Evolutionary conservation across 1,140 invertebrate genomes (phyloP).

Genomic region (Anoplophora glabripennis): DNA sequence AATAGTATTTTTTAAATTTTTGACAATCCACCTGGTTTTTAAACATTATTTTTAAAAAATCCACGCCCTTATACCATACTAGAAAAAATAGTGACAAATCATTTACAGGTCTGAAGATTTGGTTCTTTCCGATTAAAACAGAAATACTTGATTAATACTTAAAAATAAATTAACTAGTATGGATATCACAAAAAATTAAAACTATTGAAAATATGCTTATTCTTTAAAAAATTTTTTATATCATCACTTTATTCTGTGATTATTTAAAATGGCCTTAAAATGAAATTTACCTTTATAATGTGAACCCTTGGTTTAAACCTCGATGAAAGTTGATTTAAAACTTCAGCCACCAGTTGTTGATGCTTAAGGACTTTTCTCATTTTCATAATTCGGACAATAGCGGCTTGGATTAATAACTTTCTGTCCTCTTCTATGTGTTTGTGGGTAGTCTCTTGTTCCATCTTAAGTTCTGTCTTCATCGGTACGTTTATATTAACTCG

Average conservation of each 20-base stretch:
- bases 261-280: neutral
- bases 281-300: slow-evolving; percentile 81
- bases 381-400: slow-evolving; percentile 99
- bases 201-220: too few species aligned
- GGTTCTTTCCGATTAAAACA: too few species aligned
- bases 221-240: neutral
- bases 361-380: slow-evolving; percentile 95
- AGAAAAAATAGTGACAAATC: too few species aligned
- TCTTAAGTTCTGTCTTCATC: slow-evolving; percentile 94
- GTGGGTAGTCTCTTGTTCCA: slow-evolving; percentile 96
- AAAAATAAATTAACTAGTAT: too few species aligned
- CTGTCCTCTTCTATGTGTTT: slow-evolving; percentile 99
- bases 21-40: too few species aligned
- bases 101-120: too few species aligned
- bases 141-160: too few species aligned
- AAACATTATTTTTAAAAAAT: too few species aligned
- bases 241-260: neutral
- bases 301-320: slow-evolving; percentile 97
- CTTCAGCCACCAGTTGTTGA: slow-evolving; percentile 93
- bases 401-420: slow-evolving; percentile 94
- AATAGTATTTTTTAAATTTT: too few species aligned
- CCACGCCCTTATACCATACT: too few species aligned
- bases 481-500: slow-evolving; percentile 98
- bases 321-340: slow-evolving; percentile 89
- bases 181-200: too few species aligned